phyloP scores from a whole-genome alignment of 2,888 invertebrate species.

The Lutraria lutraria region DNA sequence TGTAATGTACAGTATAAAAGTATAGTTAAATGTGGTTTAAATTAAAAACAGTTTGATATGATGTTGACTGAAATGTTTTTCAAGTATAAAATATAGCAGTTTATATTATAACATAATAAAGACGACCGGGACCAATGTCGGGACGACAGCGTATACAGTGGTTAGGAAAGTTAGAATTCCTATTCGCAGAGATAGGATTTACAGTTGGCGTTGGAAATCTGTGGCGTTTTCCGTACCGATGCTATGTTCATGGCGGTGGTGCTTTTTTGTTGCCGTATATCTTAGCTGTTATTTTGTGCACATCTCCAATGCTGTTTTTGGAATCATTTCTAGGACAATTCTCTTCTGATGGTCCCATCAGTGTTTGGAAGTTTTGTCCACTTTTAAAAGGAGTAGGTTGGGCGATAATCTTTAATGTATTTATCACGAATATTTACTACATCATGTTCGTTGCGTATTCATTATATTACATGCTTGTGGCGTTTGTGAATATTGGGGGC shows the following conservation, averaged over 20 bases:
- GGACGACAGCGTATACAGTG: constrained; percentile 84
- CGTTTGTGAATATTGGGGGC: constrained; percentile 92
- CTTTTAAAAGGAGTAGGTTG: constrained; percentile 90
- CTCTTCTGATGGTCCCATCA: constrained; percentile 43
- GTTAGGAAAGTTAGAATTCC: constrained; percentile 39
- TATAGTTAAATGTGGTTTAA: too few species aligned
- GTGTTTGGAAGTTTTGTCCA: constrained; percentile 47
- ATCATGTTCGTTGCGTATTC: constrained; percentile 99
- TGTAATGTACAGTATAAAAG: too few species aligned
- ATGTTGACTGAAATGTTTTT: too few species aligned
- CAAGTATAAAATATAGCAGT: too few species aligned
- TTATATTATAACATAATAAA: too few species aligned
- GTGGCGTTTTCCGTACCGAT: constrained; percentile 51
- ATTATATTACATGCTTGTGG: constrained; percentile 94
- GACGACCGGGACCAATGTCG: neutral
- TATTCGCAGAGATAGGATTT: constrained; percentile 42
- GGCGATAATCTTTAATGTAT: constrained; percentile 95
- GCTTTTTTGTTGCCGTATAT: constrained; percentile 51
- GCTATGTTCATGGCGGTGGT: constrained; percentile 48
- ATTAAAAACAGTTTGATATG: too few species aligned
- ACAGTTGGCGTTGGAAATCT: constrained; percentile 45
- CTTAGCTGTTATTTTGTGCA: constrained; percentile 20
- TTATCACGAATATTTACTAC: constrained; percentile 97
- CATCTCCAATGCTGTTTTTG: constrained; percentile 42
- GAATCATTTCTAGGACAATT: constrained; percentile 51